These are phyloP conservation scores for Lasioglossum calceatum DNA, from an alignment of 2,888 invertebrate species.

Conservation along the genomic window DNA sequence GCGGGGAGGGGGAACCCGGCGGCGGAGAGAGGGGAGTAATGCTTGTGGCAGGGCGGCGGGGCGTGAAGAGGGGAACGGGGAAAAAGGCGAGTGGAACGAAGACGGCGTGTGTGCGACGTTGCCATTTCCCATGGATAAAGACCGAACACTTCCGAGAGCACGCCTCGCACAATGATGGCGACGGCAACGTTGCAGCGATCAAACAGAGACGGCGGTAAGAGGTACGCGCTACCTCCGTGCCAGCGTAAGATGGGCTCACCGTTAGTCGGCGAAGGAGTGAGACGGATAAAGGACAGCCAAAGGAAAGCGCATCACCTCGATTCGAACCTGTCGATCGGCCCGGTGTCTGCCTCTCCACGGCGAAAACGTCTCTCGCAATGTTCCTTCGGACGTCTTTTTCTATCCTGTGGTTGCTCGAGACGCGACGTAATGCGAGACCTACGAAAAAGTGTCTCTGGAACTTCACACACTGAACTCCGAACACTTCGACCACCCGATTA, in stretches of 20 bases:
- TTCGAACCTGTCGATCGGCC: conserved; percentile 56
- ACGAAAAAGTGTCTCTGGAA: too few relatives aligned
- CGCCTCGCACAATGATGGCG: conserved; percentile 39
- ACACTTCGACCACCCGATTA: too few relatives aligned
- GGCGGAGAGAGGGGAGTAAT: conserved; percentile 29
- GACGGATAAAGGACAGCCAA: conserved; percentile 65
- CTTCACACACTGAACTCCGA: too few relatives aligned
- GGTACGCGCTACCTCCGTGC: conserved; percentile 45
- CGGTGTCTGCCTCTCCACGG: conserved; percentile 15
- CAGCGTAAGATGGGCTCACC: conserved; percentile 67
- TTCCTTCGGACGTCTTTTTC: not conserved
- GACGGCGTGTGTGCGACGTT: conserved; percentile 61
- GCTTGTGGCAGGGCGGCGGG: conserved; percentile 34
- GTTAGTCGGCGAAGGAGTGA: conserved; percentile 73
- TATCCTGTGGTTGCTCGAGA: not conserved
- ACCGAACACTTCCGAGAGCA: conserved; percentile 64
- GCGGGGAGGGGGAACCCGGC: not conserved
- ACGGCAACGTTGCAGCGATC: conserved; percentile 69
- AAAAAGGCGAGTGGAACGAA: conserved; percentile 35
- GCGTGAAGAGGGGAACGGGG: conserved; percentile 18
- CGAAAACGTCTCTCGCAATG: conserved; percentile 36
- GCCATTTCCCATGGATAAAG: conserved; percentile 56
- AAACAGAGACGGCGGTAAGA: conserved; percentile 71
- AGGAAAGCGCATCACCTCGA: conserved; percentile 70
- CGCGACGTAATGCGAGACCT: too few relatives aligned